Conservation (phyloP, 1,140 invertebrate genomes). For the Anastrepha ludens region DNA sequence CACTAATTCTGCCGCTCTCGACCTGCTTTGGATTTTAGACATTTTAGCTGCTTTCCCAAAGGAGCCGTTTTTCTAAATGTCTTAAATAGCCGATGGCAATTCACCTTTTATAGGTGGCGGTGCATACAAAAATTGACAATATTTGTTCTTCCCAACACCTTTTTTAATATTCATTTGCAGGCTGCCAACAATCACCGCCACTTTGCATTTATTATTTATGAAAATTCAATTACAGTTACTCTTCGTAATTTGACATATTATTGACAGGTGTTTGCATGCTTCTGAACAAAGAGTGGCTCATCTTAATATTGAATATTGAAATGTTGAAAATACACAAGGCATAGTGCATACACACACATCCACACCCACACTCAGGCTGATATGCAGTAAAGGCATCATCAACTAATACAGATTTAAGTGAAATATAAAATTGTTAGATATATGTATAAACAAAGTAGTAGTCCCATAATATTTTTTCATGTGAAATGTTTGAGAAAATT, state of each 20-base stretch:
- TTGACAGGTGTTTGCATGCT: background rate
- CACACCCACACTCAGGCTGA: no score
- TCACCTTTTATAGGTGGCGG: background rate
- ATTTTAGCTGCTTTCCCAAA: background rate
- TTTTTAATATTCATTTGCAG: background rate
- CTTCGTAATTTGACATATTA: slow-evolving; percentile 16
- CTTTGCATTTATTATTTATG: background rate
- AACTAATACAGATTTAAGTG: no score
- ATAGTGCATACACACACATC: no score
- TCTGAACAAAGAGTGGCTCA: background rate
- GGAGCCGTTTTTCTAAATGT: background rate
- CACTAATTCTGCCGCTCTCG: background rate
- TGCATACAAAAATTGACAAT: background rate
- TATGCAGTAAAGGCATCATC: no score
- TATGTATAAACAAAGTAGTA: no score
- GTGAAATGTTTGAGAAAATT: no score
- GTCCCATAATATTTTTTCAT: no score
- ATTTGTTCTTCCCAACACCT: background rate
- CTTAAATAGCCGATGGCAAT: background rate
- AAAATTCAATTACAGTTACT: background rate
- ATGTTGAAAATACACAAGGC: background rate
- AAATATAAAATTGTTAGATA: no score
- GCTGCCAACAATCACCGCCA: background rate
- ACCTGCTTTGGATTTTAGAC: background rate
- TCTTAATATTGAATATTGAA: background rate